These are phyloP conservation scores for Sinopyrophorus schimmeli DNA, from an alignment of 2,888 invertebrate species.

Conservation along the genomic window DNA sequence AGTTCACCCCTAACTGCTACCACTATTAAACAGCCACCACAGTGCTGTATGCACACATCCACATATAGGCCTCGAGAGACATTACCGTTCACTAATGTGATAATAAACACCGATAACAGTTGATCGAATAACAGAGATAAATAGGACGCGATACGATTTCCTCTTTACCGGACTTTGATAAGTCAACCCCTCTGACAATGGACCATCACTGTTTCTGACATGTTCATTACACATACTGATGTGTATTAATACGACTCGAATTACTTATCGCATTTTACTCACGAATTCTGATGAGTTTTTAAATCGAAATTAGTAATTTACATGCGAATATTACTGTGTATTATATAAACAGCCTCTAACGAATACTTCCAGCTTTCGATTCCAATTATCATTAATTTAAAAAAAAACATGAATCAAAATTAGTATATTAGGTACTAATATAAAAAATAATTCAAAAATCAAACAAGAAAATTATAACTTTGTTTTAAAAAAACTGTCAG, in stretches of 20 bases:
- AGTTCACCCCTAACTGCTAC: too few species aligned
- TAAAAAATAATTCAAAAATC: too few species aligned
- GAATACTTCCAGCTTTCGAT: too few species aligned
- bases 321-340: constrained; percentile 24
- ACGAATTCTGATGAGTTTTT: constrained; percentile 44
- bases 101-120: constrained; percentile 41
- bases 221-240: constrained; percentile 48
- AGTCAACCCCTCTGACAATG: constrained; percentile 42
- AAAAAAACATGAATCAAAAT: too few species aligned
- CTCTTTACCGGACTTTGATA: constrained; percentile 34
- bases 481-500: too few species aligned
- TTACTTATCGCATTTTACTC: constrained; percentile 43
- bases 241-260: constrained; percentile 46
- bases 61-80: constrained; percentile 35
- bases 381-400: too few species aligned
- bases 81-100: constrained; percentile 40
- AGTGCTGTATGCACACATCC: too few species aligned
- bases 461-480: too few species aligned
- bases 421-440: too few species aligned
- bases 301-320: constrained; percentile 29
- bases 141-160: constrained; percentile 37
- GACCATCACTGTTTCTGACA: constrained; percentile 47
- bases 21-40: too few species aligned
- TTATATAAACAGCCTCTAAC: too few species aligned
- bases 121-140: constrained; percentile 37